Evolutionary conservation across 2,888 invertebrate species (phyloP).

Genomic region (Leptinotarsa juncta): DNA sequence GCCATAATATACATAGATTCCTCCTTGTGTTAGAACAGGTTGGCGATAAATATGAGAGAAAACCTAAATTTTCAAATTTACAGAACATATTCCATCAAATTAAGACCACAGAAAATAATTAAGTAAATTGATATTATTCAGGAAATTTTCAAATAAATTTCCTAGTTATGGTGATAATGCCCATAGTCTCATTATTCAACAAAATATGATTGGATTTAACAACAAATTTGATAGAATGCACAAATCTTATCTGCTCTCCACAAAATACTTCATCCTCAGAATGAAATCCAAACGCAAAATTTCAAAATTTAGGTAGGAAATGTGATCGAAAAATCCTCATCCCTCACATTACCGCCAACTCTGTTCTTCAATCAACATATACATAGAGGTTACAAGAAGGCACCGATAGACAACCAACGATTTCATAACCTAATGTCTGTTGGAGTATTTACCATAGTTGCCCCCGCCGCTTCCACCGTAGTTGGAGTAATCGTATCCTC

Average conservation of each 20-base stretch:
- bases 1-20: conserved; percentile 28
- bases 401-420: conserved; percentile 25
- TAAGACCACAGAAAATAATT: too few relatives aligned
- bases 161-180: too few relatives aligned
- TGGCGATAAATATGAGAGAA: conserved; percentile 28
- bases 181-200: too few relatives aligned
- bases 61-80: conserved; percentile 12
- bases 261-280: neutral
- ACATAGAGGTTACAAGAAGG: conserved; percentile 34
- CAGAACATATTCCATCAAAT: neutral
- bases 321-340: conserved; percentile 2
- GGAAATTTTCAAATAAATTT: too few relatives aligned
- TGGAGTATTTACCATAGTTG: conserved; percentile 80
- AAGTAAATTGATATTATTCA: too few relatives aligned
- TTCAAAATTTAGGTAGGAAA: neutral
- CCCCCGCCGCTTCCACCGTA: conserved; percentile 69
- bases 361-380: conserved; percentile 30
- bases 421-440: conserved; percentile 52
- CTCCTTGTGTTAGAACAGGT: conserved; percentile 30
- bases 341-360: conserved; percentile 29
- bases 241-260: neutral
- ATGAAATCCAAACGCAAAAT: neutral
- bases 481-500: conserved; percentile 77
- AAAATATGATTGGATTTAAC: too few relatives aligned
- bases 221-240: too few relatives aligned